Conservation (phyloP, 35 echinoderm and acorn worm genomes). For the Ophiothrix spiculata region DNA sequence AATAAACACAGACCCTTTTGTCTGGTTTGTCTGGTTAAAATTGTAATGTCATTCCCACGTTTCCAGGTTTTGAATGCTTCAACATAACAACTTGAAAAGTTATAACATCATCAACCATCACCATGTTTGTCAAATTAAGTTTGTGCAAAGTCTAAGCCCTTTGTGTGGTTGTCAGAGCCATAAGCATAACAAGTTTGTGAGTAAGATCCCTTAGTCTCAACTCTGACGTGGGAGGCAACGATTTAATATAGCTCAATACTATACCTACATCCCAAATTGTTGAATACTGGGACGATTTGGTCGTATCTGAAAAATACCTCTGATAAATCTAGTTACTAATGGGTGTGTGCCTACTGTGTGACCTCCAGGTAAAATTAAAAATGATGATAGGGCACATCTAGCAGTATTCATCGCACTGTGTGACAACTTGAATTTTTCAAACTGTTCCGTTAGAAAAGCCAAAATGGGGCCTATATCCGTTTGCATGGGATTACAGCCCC, state of each 20-base stretch:
- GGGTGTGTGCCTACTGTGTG: conserved; percentile 14
- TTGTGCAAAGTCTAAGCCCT: neutral
- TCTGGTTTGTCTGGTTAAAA: neutral
- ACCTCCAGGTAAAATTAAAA: neutral
- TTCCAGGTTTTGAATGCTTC: neutral
- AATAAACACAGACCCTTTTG: neutral
- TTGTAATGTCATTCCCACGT: neutral
- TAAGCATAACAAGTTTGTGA: neutral
- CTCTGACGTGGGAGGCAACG: neutral
- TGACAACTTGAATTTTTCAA: neutral
- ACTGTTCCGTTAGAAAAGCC: conserved; percentile 23
- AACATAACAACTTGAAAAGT: neutral
- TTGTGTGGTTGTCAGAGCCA: neutral
- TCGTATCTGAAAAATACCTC: conserved; percentile 21
- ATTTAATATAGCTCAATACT: neutral
- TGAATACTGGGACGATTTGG: neutral
- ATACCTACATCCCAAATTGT: neutral
- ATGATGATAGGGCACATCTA: neutral
- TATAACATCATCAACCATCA: neutral
- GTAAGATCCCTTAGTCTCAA: neutral
- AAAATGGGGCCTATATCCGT: conserved; percentile 16
- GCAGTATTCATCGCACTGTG: neutral
- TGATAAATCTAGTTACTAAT: conserved; percentile 9
- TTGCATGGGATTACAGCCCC: conserved; percentile 38
- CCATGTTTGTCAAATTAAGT: neutral